Base-by-base conservation (phyloP, 2,888 invertebrate genomes). In the Cephus rjabovi region DNA sequence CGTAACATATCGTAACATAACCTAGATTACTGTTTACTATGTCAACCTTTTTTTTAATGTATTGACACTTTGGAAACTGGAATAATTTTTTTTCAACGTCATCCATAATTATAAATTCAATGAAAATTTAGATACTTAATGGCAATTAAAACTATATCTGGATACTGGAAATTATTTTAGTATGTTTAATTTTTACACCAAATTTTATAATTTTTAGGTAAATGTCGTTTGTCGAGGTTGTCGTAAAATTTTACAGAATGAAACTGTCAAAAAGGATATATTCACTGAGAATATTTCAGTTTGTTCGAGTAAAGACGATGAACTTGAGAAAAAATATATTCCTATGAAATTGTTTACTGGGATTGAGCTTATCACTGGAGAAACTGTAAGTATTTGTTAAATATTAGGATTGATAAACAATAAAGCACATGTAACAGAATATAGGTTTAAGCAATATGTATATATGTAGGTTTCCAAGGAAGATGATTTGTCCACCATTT, bases 401-500 rank as follows among this genome's bases (percentile, higher is more conserved):
- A 75, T 37, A 75, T 31, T 75, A 33, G 11, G 12, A 15, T 71
- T 11, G 12, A 11, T n/a, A 31, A n/a, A 71, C 9, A 71, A 15
- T n/a, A 71, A n/a, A 11, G 12, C 31, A 11, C 33, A n/a, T 71
- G 3, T 11, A n/a, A 71, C 12, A 23, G 71, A 30, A 71, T 30
- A 31, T n/a, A 35, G 3, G 12, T 74, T 74, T 70, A 74, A 30
- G 69, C 3, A 69, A 73, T 34, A 68, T 34, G 30, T 34, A 76
- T 68, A 31, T 31, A n/a, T 56, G 69, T 73, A 93, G 93, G 88
- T 93, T 81, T 90, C 91, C 74, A 91, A 92, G 80, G 88, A 83
- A 69, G 93, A 93, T 80, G 86, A 86, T 11, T 86, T 93, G 35
- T 93, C 93, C 1, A 91, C 90, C 79, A 88, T 92, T 82, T 88